Base-by-base conservation (phyloP, 1,140 invertebrate species). In the Eulimnadia texana region DNA sequence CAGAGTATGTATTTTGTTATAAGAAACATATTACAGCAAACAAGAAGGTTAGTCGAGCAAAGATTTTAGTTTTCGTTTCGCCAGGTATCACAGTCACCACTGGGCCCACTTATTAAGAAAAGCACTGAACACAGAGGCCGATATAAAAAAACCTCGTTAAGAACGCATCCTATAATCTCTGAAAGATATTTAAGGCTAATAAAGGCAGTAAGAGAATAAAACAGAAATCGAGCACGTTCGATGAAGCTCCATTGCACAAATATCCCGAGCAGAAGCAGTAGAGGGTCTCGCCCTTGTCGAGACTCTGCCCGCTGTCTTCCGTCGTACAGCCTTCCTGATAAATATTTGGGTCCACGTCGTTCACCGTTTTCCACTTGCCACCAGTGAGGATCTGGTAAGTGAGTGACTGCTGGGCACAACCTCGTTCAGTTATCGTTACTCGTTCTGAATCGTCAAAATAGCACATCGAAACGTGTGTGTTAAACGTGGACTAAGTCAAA, bases 321-420 rank as follows among this genome's bases (percentile, higher is more conserved):
- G 23, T 23, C 28, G 72, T 72, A 67, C 87, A 90, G 1, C 84
- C 85, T 67, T 83, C 80, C 23, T 72, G 61, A 66, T 86, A 88
- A 1, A 71, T 71, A 3, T 80, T 76, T 66, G 81, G 79, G 56
- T 82, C 72, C 3, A 88, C 73, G 61, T 77, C 72, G 22, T 79
- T 76, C 64, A 80, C 76, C 19, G 72, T 70, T 3, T 77, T 70
- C 85, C 84, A 89, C 49, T 68, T 66, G 1, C 75, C 76, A 59
- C 83, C 74, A 29, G 76, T 70, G 54, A 77, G 77, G 3, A 66
- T 65, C 16, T 81, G 79, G 63, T 78, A 78, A 3, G 74, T 76
- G 60, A 83, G 72, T 65, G 80, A 82, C 68, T 90, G 87, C 1
- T 78, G 71, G 0, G 86, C 84, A 67, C 87, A 90, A 61, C 82